Evolutionary conservation across 2,888 invertebrate species (phyloP).

Genomic region (Drosophila borborema): DNA sequence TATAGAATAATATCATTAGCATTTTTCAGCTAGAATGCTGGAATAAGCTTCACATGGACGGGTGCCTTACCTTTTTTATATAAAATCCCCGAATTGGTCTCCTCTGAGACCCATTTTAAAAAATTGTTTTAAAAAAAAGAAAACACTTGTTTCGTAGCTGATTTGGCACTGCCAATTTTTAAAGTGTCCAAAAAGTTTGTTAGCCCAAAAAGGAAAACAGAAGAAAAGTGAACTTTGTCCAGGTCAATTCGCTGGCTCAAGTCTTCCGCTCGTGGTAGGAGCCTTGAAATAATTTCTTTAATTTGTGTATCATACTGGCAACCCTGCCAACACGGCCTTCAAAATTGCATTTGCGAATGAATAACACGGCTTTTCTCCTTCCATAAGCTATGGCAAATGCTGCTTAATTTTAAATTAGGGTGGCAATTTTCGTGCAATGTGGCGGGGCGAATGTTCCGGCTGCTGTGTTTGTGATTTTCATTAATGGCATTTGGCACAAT

Average conservation of each 20-base stretch:
- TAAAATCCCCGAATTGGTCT: slow-evolving; percentile 3
- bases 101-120: slow-evolving; percentile 41
- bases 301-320: slow-evolving; percentile 12
- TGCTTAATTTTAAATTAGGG: slow-evolving; percentile 74
- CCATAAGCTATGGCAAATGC: slow-evolving; percentile 4
- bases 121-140: slow-evolving; percentile 71
- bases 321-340: slow-evolving; percentile 19
- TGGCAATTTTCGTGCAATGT: slow-evolving; percentile 68
- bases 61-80: slow-evolving; percentile 34
- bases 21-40: not conserved
- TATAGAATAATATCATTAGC: not conserved
- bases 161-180: slow-evolving; percentile 65
- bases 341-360: slow-evolving; percentile 46
- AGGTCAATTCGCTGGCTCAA: slow-evolving; percentile 15
- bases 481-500: slow-evolving; percentile 72
- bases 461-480: slow-evolving; percentile 71
- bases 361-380: slow-evolving; percentile 23
- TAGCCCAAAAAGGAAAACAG: slow-evolving; percentile 12
- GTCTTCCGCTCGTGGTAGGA: not conserved
- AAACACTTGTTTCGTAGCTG: slow-evolving; percentile 68
- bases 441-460: slow-evolving; percentile 24
- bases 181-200: slow-evolving; percentile 50
- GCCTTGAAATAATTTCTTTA: slow-evolving; percentile 43
- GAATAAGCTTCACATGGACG: not conserved
- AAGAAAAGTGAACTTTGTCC: slow-evolving; percentile 50